These are phyloP conservation scores for Erythrolamprus reginae DNA, from an alignment of 2,113 vertebrate species.

Conservation along the genomic window DNA sequence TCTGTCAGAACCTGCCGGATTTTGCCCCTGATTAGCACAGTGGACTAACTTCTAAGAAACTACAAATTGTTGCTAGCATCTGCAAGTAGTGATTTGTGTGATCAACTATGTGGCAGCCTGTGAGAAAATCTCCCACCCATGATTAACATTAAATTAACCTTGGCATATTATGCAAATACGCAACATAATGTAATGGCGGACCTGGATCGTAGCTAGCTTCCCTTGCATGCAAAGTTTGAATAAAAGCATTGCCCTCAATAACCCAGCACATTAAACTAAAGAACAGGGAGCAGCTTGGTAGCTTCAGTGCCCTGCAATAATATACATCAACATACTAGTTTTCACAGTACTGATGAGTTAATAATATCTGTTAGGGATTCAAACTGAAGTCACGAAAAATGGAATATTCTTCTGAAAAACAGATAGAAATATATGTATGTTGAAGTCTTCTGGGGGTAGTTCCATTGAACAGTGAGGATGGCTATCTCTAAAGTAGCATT, in stretches of 20 bases:
- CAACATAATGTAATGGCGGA: background rate
- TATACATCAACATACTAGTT: constrained; percentile 16
- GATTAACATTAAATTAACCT: background rate
- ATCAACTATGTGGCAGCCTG: background rate
- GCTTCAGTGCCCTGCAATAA: constrained; percentile 39
- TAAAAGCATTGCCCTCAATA: background rate
- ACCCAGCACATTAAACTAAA: constrained; percentile 3
- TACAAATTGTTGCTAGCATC: background rate
- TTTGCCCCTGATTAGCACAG: background rate
- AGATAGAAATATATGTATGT: background rate
- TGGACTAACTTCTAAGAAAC: background rate
- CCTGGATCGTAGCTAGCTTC: background rate
- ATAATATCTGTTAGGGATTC: background rate
- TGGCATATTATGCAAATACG: background rate
- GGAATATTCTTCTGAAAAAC: background rate
- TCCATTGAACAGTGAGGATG: constrained; percentile 80
- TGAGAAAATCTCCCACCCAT: background rate
- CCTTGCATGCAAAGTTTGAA: background rate
- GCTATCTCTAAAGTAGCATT: constrained; percentile 87
- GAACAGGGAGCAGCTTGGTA: background rate
- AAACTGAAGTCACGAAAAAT: background rate
- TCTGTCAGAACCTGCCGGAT: too few relatives aligned
- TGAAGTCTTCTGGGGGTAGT: background rate
- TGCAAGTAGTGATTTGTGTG: background rate
- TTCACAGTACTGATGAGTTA: constrained; percentile 18